Evolutionary conservation across 2,113 vertebrate species (phyloP), one percentile per base, ranked within the genome.

Genomic region (Oenanthe oenanthe): DNA sequence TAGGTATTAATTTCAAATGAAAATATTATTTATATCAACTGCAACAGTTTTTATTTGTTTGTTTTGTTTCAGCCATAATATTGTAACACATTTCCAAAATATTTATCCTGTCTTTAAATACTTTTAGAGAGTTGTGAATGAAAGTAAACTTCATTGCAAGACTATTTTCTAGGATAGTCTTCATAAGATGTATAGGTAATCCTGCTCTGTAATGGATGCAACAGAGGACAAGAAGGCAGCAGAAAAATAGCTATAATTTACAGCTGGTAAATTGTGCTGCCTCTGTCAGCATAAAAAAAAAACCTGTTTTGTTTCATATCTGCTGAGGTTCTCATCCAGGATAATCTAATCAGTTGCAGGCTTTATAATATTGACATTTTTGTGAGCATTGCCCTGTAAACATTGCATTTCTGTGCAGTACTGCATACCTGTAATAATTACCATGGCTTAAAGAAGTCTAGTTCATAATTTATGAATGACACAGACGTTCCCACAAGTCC

Each of bases 391-490:
- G 85, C 86, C 89, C 12, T 82, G 91, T 72, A 89, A 95, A 92
- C 84, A 91, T 48, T 16, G 8, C 51, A 70, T 89, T 94, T 91
- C 54, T 91, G 38, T 16, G 0, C 15, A 40, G 50, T 73, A 45
- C 63, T 61, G 7, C 73, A 56, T 80, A 89, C 51, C 63, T 93
- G 56, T 22, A 72, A 66, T 90, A 90, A 94, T 93, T 82, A 93
- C 45, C 50, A 36, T 0, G 21, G 26, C 31, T 81, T 91, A 21
- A 88, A 74, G 66, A 65, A 89, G 22, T 28, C 77, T 84, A 8
- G 17, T 48, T 92, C 78, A 92, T 94, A 25, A 89, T 93, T 96
- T 87, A 96, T 95, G 78, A 92, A 82, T 71, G 43, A 63, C 62
- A 31, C 56, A 73, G 32, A 34, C 16, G 1, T 85, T 95, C 45